Base-by-base conservation (phyloP, 2,113 vertebrate species). In the Cochlearius cochlearius region DNA sequence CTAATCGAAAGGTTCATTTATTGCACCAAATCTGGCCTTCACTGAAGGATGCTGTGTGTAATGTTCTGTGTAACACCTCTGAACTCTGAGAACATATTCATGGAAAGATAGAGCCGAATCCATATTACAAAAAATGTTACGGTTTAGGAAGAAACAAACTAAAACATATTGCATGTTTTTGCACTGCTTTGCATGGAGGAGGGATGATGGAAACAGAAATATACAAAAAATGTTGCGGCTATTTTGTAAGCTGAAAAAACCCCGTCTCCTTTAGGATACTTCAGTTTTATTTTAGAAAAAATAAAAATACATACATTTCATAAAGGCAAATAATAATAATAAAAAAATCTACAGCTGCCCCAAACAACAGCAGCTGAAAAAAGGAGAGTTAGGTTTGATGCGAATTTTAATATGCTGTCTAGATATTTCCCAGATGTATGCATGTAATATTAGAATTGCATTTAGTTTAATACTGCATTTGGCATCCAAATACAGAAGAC, bases 401-500 rank as follows among this genome's bases (percentile, higher is more conserved):
- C 3, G 26, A 87, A 77, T 91, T 97, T 95, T 95, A 76, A 63
- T 66, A 64, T 30, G 22, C 15, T 77, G n/a, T 41, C 60, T 86
- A 88, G 71, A 71, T 95, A 93, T 95, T 97, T 97, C 80, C 89
- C 88, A 98, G 88, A 92, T 84, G 81, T 94, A 91, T 78, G 71
- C 66, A 63, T 90, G 81, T 89, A 95, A 91, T 92, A 92, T 79
- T 94, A 95, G 84, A 95, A 91, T 88, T 96, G 18, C 47, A 92
- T 95, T 97, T 96, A 89, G 47, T 96, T 95, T 96, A 97, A 97
- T 86, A 77, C 23, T 53, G 45, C 56, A 86, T 94, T 97, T 95
- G 89, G 75, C 19, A 56, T 92, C 91, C 95, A 97, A 97, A 95
- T 92, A 79, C 36, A 92, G 76, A 94, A 96, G 87, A 82, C 53